Base-by-base conservation (phyloP, 1,140 invertebrate genomes). In the Wasmannia auropunctata region DNA sequence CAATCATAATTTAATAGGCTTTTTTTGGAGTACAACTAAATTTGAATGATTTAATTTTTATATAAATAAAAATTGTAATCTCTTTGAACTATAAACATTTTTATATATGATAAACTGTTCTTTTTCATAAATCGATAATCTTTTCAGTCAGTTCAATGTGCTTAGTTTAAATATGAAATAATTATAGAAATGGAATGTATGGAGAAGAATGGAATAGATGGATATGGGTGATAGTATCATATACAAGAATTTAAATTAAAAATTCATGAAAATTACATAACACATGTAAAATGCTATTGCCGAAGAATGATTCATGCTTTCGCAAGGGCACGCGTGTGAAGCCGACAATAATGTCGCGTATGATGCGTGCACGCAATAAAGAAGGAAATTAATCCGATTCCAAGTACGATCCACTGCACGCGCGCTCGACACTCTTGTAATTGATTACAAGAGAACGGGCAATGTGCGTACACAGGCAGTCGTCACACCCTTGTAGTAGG, bases 401-500 rank as follows among this genome's bases (percentile, higher is more conserved):
- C 51, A 37, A 80, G 62, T 58, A 74, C 37, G 37, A 72, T 14
- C 60, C 60, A 2, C 19, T 34, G n/a, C 22, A 31, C 77, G 16
- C 19, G 19, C 40, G 37, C 56, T 10, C 25, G 10, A 63, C 76
- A 1, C 19, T 54, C 34, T 58, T 60, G 67, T 83, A 72, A 83
- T 74, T 83, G 79, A 83, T 83, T 83, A 83, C 51, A 25, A 83
- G 22, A 87, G 76, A 85, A 92, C 87, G 86, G 87, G 88, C 81
- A 81, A 86, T 90, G 63, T 86, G 86, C 70, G 76, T 54, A 88
- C 87, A 90, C 87, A 88, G n/a, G 49, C 74, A 87, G 70, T 91
- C 69, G 85, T 90, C 79, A 83, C 79, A 83, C 79, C 79, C 67
- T 72, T 40, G 22, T 80, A 80, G 51, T 22, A 67, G n/a, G 46